Evolutionary conservation across 2,888 invertebrate genomes (phyloP).

Genomic region (Pachymerium ferrugineum): DNA sequence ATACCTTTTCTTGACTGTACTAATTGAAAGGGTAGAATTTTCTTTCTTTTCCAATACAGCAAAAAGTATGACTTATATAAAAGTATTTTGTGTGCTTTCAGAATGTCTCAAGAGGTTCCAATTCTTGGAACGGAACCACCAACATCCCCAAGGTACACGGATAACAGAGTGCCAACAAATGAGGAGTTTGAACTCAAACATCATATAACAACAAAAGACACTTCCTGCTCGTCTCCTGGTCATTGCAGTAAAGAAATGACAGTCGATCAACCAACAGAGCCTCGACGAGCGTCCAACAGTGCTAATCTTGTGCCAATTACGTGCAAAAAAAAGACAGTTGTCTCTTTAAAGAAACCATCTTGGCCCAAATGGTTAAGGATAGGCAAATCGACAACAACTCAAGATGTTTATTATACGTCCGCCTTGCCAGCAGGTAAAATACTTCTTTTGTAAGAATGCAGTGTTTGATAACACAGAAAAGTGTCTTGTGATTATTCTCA

Average conservation of each 20-base stretch:
- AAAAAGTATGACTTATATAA: too few species aligned
- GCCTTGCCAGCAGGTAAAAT: background rate
- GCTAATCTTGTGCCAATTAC: background rate
- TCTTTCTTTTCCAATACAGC: background rate
- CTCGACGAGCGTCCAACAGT: background rate
- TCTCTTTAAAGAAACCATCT: background rate
- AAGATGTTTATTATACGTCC: slow-evolving; percentile 15
- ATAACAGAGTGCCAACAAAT: slow-evolving; percentile 11
- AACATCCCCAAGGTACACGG: background rate
- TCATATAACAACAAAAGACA: slow-evolving; percentile 6
- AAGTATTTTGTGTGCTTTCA: too few species aligned
- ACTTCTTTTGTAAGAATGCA: background rate
- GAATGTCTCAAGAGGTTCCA: background rate
- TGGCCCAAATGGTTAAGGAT: background rate
- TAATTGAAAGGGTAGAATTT: too few species aligned
- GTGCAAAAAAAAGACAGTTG: background rate
- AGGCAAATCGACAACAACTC: background rate
- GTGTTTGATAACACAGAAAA: too few species aligned
- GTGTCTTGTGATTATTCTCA: too few species aligned
- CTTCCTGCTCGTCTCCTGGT: background rate
- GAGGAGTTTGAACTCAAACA: slow-evolving; percentile 18
- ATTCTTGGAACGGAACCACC: background rate
- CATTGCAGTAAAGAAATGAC: slow-evolving; percentile 14
- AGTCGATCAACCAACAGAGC: background rate
- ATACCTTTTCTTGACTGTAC: too few species aligned